Evolutionary conservation across 2,797 vertebrate genomes (phyloP).

Genomic region (Tenualosa thibaudeaui): DNA sequence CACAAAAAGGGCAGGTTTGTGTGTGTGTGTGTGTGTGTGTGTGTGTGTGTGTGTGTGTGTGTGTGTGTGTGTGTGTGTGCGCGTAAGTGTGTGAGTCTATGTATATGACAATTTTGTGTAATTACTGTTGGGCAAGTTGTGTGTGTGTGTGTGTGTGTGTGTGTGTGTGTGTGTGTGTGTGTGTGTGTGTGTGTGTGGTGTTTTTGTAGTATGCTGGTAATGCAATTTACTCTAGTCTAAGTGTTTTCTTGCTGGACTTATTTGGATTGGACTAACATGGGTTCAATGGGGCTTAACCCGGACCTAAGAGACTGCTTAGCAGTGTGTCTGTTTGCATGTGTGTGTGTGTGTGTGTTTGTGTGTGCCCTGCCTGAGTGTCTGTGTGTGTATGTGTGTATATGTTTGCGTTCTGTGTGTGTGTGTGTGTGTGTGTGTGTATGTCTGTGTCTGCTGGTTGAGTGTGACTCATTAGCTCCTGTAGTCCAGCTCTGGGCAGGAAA

Average conservation of each 20-base stretch:
- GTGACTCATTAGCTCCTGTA: not conserved
- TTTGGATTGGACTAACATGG: conserved; percentile 20
- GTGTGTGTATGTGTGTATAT: not conserved
- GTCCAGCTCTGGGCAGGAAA: not conserved
- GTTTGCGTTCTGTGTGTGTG: not conserved
- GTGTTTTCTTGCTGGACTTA: not conserved
- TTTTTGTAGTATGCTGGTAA: not conserved
- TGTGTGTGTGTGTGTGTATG: not conserved
- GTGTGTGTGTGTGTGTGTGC: no score
- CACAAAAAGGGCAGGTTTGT: no score
- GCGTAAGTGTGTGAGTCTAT: no score
- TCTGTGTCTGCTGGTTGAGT: not conserved
- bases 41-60: no score
- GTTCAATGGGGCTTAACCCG: conserved; percentile 40
- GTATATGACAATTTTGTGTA: no score
- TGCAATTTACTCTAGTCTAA: not conserved
- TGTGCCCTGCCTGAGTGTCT: not conserved
- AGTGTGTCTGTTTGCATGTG: not conserved
- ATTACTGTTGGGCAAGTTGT: no score
- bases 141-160: not conserved
- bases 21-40: no score
- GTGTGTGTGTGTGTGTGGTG: no score
- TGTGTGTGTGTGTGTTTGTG: not conserved
- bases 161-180: not conserved
- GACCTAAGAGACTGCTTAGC: conserved; percentile 29